Conservation (phyloP, 2,113 vertebrate species). For the Colinus virginianus region DNA sequence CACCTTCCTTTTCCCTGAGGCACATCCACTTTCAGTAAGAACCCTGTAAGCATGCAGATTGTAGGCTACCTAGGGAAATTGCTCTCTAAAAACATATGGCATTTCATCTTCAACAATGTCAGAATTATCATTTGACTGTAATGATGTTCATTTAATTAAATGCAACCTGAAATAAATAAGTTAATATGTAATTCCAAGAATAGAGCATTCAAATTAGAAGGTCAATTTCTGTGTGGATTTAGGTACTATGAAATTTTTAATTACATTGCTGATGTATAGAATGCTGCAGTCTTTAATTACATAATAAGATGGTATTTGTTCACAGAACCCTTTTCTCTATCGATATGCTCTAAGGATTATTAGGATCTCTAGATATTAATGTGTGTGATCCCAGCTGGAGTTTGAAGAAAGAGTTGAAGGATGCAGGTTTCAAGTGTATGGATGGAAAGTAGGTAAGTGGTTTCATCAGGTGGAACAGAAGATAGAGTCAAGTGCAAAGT, state of each 20-base stretch:
- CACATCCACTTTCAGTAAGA: background rate
- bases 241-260: background rate
- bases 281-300: background rate
- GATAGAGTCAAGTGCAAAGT: background rate
- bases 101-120: constrained; percentile 15
- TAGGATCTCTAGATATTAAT: background rate
- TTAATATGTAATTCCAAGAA: constrained; percentile 13
- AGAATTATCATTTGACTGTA: constrained; percentile 17
- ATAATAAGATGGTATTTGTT: background rate
- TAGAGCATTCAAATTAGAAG: background rate
- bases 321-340: background rate
- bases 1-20: constrained; percentile 1
- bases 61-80: constrained; percentile 10
- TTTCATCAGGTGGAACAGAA: background rate
- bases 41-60: background rate
- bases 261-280: background rate
- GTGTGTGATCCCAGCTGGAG: background rate
- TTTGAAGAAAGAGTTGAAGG: background rate
- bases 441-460: rapidly evolving
- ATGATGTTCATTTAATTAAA: constrained; percentile 31
- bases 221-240: background rate
- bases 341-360: background rate
- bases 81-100: constrained; percentile 14
- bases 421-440: background rate
- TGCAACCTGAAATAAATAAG: background rate